phyloP scores from a whole-genome alignment of 2,797 vertebrate species.

The Falco peregrinus region DNA sequence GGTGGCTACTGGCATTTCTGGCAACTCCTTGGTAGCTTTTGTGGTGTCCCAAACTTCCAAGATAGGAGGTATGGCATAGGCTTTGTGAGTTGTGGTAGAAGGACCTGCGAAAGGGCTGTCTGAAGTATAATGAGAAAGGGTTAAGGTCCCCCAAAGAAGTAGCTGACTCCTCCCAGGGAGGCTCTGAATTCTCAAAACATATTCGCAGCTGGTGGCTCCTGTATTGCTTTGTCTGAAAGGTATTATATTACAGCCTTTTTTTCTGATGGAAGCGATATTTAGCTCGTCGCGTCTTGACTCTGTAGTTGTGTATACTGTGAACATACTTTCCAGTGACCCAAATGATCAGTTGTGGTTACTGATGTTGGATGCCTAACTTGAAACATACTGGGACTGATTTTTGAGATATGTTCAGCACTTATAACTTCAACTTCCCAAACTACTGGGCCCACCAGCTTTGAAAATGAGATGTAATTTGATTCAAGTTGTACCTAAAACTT shows the following conservation, averaged over 20 bases:
- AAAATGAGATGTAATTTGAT: conserved; percentile 21
- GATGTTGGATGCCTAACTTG: not conserved
- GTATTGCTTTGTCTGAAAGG: not conserved
- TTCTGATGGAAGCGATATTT: not conserved
- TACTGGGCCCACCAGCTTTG: not conserved
- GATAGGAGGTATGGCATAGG: not conserved
- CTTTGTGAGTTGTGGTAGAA: not conserved
- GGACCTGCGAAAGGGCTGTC: not conserved
- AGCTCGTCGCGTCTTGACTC: not conserved
- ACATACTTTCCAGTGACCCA: not conserved
- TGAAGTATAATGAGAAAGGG: not conserved
- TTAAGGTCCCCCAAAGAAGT: not conserved
- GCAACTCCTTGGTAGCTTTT: not conserved
- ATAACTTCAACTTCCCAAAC: not conserved
- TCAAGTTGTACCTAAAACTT: not conserved
- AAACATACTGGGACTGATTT: not conserved
- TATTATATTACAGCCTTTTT: not conserved
- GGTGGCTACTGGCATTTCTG: not conserved
- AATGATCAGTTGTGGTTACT: not conserved
- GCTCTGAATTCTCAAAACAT: not conserved
- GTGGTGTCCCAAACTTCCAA: not conserved
- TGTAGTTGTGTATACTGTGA: not conserved
- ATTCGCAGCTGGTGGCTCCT: not conserved
- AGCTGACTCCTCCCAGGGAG: not conserved
- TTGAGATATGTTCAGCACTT: not conserved